These are phyloP conservation scores for Bimastos eiseni DNA, from an alignment of 2,888 invertebrate genomes.

Conservation along the genomic window DNA sequence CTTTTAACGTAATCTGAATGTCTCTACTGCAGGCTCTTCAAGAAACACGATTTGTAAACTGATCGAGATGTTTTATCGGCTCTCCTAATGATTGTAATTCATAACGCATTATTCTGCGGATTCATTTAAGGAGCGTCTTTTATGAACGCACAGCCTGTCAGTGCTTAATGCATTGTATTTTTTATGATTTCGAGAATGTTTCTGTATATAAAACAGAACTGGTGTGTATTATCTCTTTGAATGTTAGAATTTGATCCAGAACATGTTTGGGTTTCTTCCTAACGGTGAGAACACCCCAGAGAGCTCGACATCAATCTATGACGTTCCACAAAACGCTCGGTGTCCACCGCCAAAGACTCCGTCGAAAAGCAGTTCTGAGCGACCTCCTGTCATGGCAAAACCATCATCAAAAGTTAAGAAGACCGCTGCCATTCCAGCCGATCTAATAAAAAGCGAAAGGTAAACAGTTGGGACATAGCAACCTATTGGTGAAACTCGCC, in stretches of 20 bases:
- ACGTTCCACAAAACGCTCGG: background rate
- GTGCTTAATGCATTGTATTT: background rate
- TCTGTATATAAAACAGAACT: background rate
- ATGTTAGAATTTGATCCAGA: background rate
- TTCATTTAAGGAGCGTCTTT: no score
- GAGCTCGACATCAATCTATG: background rate
- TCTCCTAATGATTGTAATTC: no score
- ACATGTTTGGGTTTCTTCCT: conserved; percentile 16
- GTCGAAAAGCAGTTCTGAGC: background rate
- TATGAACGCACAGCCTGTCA: background rate
- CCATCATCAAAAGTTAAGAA: background rate
- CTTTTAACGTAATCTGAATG: no score
- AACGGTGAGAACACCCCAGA: conserved; percentile 22
- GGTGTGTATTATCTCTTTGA: background rate
- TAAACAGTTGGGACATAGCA: background rate
- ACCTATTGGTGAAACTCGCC: no score
- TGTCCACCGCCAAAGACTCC: background rate
- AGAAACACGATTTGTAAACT: no score
- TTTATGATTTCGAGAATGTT: background rate
- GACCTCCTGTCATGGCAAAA: background rate
- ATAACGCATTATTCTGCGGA: no score
- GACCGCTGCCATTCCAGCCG: background rate
- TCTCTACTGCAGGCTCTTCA: no score
- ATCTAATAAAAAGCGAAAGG: background rate
- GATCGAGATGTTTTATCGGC: no score